A percentile compares a stretch with the other conserved stretches of the same genome.
Conservation (phyloP, 2,113 vertebrate species). For the Neoarius graeffei region DNA sequence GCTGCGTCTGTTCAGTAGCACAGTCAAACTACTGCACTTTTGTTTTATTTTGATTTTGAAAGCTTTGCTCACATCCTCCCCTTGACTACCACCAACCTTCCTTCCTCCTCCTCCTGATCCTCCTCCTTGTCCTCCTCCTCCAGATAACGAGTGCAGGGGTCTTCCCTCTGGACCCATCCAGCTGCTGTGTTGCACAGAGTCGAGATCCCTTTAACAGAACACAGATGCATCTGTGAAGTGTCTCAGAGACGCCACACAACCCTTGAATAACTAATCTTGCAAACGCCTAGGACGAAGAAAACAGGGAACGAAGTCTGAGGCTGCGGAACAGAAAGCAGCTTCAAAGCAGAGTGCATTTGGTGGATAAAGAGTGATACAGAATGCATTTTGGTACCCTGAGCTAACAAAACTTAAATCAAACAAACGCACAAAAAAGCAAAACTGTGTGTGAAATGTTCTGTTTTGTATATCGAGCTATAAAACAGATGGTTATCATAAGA, state of each 20-base stretch:
- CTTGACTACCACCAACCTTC: constrained; percentile 15
- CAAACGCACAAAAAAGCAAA: not conserved
- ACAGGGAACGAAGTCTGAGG: constrained; percentile 57
- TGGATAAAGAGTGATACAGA: not conserved
- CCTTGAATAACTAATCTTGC: constrained; percentile 62
- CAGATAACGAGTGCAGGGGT: constrained; percentile 70
- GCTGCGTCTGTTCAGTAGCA: not conserved
- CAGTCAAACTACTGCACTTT: constrained; percentile 25
- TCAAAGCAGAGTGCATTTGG: constrained; percentile 53
- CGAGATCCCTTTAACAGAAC: constrained; percentile 72
- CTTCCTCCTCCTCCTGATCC: constrained; percentile 40
- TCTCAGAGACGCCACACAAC: constrained; percentile 65
- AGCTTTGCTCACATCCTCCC: constrained; percentile 51
- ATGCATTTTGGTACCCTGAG: not conserved
- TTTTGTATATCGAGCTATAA: constrained; percentile 9
- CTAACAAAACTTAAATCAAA: not conserved
- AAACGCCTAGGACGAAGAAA: constrained; percentile 55
- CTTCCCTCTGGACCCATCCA: constrained; percentile 70
- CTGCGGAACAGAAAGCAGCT: constrained; percentile 57
- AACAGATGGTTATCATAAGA: not conserved
- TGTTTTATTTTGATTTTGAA: constrained; percentile 66
- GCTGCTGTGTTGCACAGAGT: constrained; percentile 69
- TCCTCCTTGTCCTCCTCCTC: constrained; percentile 56
- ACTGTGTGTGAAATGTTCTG: not conserved
- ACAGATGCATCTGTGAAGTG: constrained; percentile 69